Evolutionary conservation across 2,888 invertebrate genomes (phyloP).

Genomic region (Polyommatus icarus): DNA sequence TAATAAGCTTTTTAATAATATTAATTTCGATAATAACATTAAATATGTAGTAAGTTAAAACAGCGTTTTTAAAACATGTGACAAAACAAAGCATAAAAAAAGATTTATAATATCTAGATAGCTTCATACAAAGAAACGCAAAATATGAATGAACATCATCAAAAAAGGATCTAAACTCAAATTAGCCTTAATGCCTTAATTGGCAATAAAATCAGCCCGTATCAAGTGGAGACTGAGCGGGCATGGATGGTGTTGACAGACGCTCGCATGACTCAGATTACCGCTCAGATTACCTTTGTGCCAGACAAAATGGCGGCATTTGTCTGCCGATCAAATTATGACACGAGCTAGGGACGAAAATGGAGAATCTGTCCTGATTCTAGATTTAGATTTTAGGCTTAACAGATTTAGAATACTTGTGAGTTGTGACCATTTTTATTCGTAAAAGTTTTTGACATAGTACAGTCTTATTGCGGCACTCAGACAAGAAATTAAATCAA

Average conservation of each 20-base stretch:
- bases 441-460: no score
- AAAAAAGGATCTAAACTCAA: slow-evolving; percentile 36
- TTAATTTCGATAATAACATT: neutral
- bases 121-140: neutral
- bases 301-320: slow-evolving; percentile 50
- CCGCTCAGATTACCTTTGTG: slow-evolving; percentile 58
- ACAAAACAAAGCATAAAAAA: neutral
- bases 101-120: neutral
- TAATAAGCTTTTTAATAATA: neutral
- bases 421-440: no score
- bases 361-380: neutral
- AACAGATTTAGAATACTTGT: no score
- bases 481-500: no score
- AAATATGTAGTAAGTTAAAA: no score
- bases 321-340: neutral
- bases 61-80: neutral
- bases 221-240: slow-evolving; percentile 49
- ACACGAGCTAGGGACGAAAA: neutral
- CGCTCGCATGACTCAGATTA: slow-evolving; percentile 60
- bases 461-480: no score
- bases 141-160: neutral
- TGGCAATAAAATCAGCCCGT: slow-evolving; percentile 32
- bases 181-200: slow-evolving; percentile 16
- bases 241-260: slow-evolving; percentile 54
- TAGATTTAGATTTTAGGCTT: no score